Conservation (phyloP, 2,113 vertebrate genomes). For the Macrotus californicus region DNA sequence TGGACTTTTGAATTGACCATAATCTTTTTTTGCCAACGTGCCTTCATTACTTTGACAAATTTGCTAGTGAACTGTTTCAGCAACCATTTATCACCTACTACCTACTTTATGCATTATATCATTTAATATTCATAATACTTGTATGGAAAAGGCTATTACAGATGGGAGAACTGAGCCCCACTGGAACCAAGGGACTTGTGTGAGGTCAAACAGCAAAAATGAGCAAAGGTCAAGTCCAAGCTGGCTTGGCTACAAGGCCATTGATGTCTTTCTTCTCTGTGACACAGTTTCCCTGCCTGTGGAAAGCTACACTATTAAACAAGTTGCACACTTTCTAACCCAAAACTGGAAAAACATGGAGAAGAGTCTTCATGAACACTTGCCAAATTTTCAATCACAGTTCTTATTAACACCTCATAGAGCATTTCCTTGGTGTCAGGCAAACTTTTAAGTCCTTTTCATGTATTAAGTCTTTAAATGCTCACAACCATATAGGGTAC, state of each 20-base stretch:
- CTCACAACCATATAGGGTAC: background rate
- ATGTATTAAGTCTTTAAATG: background rate
- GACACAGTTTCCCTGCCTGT: background rate
- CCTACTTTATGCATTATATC: background rate
- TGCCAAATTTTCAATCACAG: background rate
- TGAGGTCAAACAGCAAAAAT: background rate
- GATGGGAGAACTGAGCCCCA: background rate
- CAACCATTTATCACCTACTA: background rate
- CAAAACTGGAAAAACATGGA: background rate
- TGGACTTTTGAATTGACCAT: background rate
- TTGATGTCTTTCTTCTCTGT: background rate
- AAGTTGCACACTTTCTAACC: background rate
- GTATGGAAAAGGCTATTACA: background rate
- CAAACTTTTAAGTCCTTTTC: background rate
- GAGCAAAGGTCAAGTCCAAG: background rate
- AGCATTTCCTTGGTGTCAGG: background rate
- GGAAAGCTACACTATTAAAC: background rate
- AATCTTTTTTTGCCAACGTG: background rate
- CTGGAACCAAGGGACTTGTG: background rate
- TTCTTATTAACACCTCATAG: background rate
- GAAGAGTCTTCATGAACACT: background rate
- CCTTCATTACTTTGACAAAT: background rate
- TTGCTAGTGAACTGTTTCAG: background rate
- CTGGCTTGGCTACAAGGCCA: background rate
- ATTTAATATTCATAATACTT: background rate